Evolutionary conservation across 2,888 invertebrate genomes (phyloP).

Genomic region (Temnothorax unifasciatus): DNA sequence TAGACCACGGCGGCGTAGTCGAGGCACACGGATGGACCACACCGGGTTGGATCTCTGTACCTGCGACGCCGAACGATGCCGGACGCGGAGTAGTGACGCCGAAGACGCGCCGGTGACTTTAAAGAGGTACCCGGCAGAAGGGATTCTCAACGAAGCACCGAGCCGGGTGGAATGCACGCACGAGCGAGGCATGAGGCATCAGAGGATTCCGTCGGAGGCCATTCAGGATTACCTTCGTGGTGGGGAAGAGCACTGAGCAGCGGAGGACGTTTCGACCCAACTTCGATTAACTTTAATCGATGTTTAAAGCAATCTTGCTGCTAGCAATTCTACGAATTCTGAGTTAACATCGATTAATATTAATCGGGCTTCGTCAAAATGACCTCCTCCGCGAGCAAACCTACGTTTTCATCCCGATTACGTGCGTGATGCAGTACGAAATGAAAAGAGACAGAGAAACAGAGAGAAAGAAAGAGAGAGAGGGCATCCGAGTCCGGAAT

Average conservation of each 20-base stretch:
- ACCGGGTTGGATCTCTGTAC: too few relatives aligned
- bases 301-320: not conserved
- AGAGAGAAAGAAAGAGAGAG: not conserved
- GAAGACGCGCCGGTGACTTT: constrained; percentile 41
- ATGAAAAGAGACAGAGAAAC: not conserved
- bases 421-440: constrained; percentile 16
- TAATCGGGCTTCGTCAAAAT: not conserved
- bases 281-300: not conserved
- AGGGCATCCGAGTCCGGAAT: constrained; percentile 6
- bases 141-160: constrained; percentile 34
- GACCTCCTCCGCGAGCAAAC: not conserved
- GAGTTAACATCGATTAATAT: not conserved
- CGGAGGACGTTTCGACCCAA: not conserved
- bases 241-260: not conserved
- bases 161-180: constrained; percentile 61
- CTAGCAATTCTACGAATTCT: not conserved
- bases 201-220: not conserved
- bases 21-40: not conserved
- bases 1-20: not conserved
- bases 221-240: not conserved
- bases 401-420: constrained; percentile 49
- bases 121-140: constrained; percentile 42
- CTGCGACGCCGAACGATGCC: not conserved
- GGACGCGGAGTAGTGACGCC: not conserved
- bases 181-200: constrained; percentile 61